Base-by-base conservation (phyloP, 2,797 vertebrate genomes). In the Champsocephalus esox region DNA sequence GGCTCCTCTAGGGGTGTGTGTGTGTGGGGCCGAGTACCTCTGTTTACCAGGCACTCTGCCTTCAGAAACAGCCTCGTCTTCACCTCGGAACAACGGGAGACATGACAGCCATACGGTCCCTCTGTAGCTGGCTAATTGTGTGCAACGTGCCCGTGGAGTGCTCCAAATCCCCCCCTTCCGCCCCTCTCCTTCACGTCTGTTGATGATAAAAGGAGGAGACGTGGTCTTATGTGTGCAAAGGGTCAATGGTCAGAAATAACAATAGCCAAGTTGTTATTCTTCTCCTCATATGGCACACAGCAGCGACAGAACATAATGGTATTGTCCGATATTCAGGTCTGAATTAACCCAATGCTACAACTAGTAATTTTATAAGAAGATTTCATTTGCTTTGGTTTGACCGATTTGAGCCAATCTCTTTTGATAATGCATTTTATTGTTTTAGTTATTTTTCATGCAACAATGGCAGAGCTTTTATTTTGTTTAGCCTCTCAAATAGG, bases 101-200 rank as follows among this genome's bases (percentile, higher is more conserved):
- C 85, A 92, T 92, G 92, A 93, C 94, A 93, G 88, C 91, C 90
- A 93, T 91, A 93, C 70, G 84, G 76, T 89, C 89, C 90, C 91
- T 86, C 90, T 90, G 91, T 89, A 88, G 87, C 83, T 85, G 82
- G 85, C 79, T 92, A 91, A 94, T 92, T 92, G 87, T 87, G 87
- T 76, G 80, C 88, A 87, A 72, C 85, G 79, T 80, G 88, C 88
- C 83, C 69, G 70, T 43, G 69, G 59, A 81, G 84, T 66, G 73
- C 74, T 69, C 66, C n/a, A 7, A 69, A 48, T 48, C 32, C 34
- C 52, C 52, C 67, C 34, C 34, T 38, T 38, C 59, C 54, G 1
- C 45, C 65, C 1, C 45, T 56, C 46, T 14, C 43, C 63, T 48
- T 70, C 62, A 68, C 21, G 19, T 65, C 63, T 43, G 75, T 34